Base-by-base conservation (phyloP, 2,888 invertebrate species). In the Griposia aprilina region DNA sequence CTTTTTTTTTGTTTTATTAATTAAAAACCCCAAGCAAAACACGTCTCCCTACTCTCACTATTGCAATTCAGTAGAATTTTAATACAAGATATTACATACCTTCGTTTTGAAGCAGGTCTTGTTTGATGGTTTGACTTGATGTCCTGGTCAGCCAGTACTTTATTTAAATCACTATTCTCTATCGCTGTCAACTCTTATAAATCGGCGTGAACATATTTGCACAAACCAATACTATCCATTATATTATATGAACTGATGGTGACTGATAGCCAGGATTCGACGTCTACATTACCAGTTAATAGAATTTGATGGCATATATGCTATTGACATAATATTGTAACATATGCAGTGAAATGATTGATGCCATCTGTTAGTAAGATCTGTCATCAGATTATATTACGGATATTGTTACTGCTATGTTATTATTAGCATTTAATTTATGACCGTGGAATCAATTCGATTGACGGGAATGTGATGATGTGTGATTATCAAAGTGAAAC, bases 281-380 rank as follows among this genome's bases (percentile, higher is more conserved):
- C 45, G 52, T 79, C 73, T 70, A 73, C 45, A 83, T 78, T 83
- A 83, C 60, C 41, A 80, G 82, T 79, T 83, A 78, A 88, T 81
- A 76, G 76, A 86, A 73, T 81, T 71, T 74, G 69, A 85, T 83
- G 71, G 69, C 71, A 68, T 72, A 69, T 67, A 45, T 76, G 69
- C 13, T 78, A 78, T 68, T 76, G 75, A 85, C 78, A 73, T 68
- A 36, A 70, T 70, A 52, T 74, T 66, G 68, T 67, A 75, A 76
- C 88, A 82, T 67, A 83, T 87, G 78, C 80, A 77, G 52, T 67
- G 55, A 13, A 30, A 52, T 83, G 86, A 88, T 85, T 81, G 76
- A 85, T 83, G 66, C 1, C 55, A 20, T 82, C 15, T 67, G 69
- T 75, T 52, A 48, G 59, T 65, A 68, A 70, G 76, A 72, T 52